Evolutionary conservation across 2,888 invertebrate species (phyloP), one percentile per base, ranked within the genome.

Genomic region (Apodemia zela): DNA sequence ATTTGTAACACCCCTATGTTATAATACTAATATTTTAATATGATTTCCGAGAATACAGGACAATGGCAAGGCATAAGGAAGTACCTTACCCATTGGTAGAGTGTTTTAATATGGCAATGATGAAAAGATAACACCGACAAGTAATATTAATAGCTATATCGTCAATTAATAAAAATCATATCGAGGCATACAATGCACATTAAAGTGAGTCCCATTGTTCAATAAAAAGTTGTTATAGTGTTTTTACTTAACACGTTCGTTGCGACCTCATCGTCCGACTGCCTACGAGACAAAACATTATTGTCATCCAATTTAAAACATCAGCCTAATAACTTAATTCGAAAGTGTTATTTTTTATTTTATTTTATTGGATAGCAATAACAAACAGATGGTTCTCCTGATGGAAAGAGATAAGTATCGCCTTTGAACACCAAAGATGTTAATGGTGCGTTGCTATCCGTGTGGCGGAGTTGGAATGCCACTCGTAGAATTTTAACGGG

Each of bases 171-270:
- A 54, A 54, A 54, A 54, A 54, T 54, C 25, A 15, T 54, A 29
- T 15, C 3, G n/a, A 54, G 25, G 29, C 21, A 54, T 25, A 25
- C 54, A 54, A 25, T 25, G 25, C 15, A 25, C 54, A 54, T 54
- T 54, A 54, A 54, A 54, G 54, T 25, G 54, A 25, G 6, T n/a
- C 25, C 15, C 5, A 54, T 54, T 54, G 29, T 38, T 13, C 38
- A 38, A 38, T 17, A 59, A 59, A 59, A 59, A 59, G 33, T 60
- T 60, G 45, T 60, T 60, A 38, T 45, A 21, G 25, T 15, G 18
- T 45, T 60, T 45, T 45, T 45, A 60, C 25, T 42, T 60, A 60
- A 57, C 54, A 25, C 54, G 25, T 21, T 21, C 13, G 15, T 29
- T 45, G 60, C 60, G 11, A 25, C 13, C 21, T 47, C 17, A 51